Percentiles rank a stretch among this genome's conserved stretches.
phyloP scores from a whole-genome alignment of 2,888 invertebrate genomes.

The Thymelicus lineola region DNA sequence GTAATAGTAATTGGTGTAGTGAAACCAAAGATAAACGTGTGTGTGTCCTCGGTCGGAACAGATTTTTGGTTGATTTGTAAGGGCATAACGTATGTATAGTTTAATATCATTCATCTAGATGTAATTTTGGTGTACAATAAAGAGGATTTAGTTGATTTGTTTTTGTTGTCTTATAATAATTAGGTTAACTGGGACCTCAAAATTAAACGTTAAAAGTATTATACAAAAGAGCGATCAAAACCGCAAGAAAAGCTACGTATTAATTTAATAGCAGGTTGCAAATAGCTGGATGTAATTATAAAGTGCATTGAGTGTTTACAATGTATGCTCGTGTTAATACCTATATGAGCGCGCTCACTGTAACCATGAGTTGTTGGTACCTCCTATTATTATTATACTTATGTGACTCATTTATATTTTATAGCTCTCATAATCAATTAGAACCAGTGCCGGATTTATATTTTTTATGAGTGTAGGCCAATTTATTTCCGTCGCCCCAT shows the following conservation, averaged over 20 bases:
- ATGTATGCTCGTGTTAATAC: conserved; percentile 22
- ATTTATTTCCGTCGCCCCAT: too few relatives aligned
- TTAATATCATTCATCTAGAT: too few relatives aligned
- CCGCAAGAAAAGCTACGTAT: conserved; percentile 2
- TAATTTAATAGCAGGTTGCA: conserved; percentile 16
- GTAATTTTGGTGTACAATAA: too few relatives aligned
- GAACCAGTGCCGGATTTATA: too few relatives aligned
- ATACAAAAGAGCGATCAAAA: neutral
- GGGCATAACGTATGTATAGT: too few relatives aligned
- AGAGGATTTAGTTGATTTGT: too few relatives aligned
- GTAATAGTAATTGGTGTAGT: too few relatives aligned
- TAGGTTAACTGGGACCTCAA: neutral
- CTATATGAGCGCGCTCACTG: neutral
- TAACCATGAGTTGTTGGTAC: neutral
- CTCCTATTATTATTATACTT: conserved; percentile 1
- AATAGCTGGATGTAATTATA: conserved; percentile 19
- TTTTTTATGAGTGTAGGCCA: too few relatives aligned
- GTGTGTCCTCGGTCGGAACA: too few relatives aligned
- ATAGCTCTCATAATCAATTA: conserved; percentile 17
- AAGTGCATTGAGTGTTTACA: conserved; percentile 24
- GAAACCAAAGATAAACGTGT: too few relatives aligned
- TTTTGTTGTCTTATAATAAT: too few relatives aligned
- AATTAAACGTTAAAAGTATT: neutral
- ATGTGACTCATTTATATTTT: conserved; percentile 9
- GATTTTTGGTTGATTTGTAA: too few relatives aligned